Evolutionary conservation across 1,140 invertebrate genomes (phyloP).

Genomic region (Apocrypta bakeri): DNA sequence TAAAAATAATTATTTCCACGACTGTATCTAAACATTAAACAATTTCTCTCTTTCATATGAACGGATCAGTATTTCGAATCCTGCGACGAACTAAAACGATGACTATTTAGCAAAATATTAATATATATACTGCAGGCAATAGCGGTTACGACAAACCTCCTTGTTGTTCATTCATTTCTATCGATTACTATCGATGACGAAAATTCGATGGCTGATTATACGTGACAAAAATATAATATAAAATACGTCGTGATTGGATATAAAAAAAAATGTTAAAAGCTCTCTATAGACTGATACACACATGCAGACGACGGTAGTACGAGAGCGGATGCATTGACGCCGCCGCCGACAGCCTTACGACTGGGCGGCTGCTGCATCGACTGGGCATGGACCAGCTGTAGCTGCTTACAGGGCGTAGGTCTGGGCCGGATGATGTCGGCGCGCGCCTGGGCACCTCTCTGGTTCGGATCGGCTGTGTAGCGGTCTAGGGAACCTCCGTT

Average conservation of each 20-base stretch:
- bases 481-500: conserved; percentile 83
- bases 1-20: too few species aligned
- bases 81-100: background rate
- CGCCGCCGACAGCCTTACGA: conserved; percentile 65
- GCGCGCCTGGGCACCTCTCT: conserved; percentile 78
- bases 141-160: background rate
- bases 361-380: conserved; percentile 17
- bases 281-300: conserved; percentile 67
- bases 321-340: conserved; percentile 61
- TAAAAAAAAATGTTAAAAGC: conserved; percentile 47
- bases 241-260: background rate
- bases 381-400: conserved; percentile 20
- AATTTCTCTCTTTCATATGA: too few species aligned
- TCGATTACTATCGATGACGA: background rate
- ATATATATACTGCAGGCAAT: background rate
- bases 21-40: background rate
- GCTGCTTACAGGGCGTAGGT: conserved; percentile 80
- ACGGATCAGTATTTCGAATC: background rate
- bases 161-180: background rate
- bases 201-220: background rate
- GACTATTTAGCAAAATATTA: background rate
- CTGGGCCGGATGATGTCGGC: conserved; percentile 83
- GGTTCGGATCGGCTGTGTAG: conserved; percentile 87
- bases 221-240: background rate
- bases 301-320: conserved; percentile 70